Base-by-base conservation (phyloP, 2,888 invertebrate genomes). In the Drosophila sordidula region DNA sequence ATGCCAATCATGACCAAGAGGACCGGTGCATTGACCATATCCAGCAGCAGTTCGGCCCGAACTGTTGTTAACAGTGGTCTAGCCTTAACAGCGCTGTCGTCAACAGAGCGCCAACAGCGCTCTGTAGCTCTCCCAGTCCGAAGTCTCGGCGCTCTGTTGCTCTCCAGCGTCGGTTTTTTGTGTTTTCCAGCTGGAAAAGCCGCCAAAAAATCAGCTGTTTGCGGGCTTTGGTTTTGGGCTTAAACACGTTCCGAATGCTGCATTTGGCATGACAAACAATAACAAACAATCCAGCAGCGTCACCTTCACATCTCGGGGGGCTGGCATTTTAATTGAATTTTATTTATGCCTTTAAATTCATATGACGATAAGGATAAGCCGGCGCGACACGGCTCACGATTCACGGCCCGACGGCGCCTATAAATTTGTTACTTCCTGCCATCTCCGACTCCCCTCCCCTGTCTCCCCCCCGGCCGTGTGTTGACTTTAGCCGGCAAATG, bases 131-230 rank as follows among this genome's bases (percentile, higher is more conserved):
- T 81, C 67, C 16, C n/a, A 46, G 1, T 80, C 72, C 76, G 76
- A 79, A 76, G 22, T 16, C n/a, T 34, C 16, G 3, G 2, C 26
- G 14, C n/a, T 29, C 26, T 39, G 25, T 68, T 42, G 18, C 49
- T 4, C 8, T 32, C n/a, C 6, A 26, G 8, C 6, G 18, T 22
- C 22, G 4, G 1, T 4, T 22, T 29, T 0, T n/a, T 47, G 29
- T 6, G 4, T 0, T 9, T 64, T 75, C 65, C 59, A 80, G 42
- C 51, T 85, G 82, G 86, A 85, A 82, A 70, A 61, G 65, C 68
- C 79, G 88, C 66, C 70, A 70, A 75, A 78, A 51, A 38, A 44
- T 65, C 82, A 82, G 82, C 82, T 85, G 88, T 65, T 70, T 34
- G 25, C 52, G 45, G 12, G 5, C 38, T 34, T 50, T 59, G 14